Evolutionary conservation across 2,888 invertebrate genomes (phyloP).

Genomic region (Bombylius major): DNA sequence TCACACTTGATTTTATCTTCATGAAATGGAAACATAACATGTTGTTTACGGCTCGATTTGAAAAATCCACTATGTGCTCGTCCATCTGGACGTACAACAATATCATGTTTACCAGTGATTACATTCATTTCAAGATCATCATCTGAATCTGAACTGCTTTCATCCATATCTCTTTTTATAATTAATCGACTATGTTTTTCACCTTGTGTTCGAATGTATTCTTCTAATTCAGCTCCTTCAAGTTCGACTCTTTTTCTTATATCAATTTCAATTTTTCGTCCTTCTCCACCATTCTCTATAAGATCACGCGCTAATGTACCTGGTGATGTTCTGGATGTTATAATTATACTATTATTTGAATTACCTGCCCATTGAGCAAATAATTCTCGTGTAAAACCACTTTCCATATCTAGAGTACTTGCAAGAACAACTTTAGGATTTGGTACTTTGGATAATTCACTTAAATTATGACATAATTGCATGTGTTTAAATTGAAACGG

Average conservation of each 20-base stretch:
- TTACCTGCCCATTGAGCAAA: conserved; percentile 90
- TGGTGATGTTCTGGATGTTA: conserved; percentile 77
- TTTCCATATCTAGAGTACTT: conserved; percentile 88
- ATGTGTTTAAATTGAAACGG: conserved; percentile 93
- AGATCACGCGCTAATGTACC: conserved; percentile 70
- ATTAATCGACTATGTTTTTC: conserved; percentile 36
- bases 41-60: conserved; percentile 78
- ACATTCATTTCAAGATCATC: conserved; percentile 76
- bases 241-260: conserved; percentile 57
- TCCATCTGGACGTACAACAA: conserved; percentile 66
- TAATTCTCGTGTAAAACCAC: conserved; percentile 87
- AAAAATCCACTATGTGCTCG: conserved; percentile 64
- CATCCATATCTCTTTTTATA: conserved; percentile 47
- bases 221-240: conserved; percentile 67
- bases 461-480: conserved; percentile 84
- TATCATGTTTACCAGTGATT: conserved; percentile 77
- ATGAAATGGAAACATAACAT: conserved; percentile 91
- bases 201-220: conserved; percentile 54
- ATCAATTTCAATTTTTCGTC: conserved; percentile 54
- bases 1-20: conserved; percentile 87
- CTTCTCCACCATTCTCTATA: conserved; percentile 60
- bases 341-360: conserved; percentile 83
- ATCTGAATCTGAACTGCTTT: conserved; percentile 66
- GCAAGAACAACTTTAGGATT: conserved; percentile 93
- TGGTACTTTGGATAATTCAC: conserved; percentile 72